A percentile compares a stretch with the other conserved stretches of the same genome.
These are phyloP conservation scores for Pilophorus perplexus DNA, from an alignment of 2,888 invertebrate species.

Conservation along the genomic window DNA sequence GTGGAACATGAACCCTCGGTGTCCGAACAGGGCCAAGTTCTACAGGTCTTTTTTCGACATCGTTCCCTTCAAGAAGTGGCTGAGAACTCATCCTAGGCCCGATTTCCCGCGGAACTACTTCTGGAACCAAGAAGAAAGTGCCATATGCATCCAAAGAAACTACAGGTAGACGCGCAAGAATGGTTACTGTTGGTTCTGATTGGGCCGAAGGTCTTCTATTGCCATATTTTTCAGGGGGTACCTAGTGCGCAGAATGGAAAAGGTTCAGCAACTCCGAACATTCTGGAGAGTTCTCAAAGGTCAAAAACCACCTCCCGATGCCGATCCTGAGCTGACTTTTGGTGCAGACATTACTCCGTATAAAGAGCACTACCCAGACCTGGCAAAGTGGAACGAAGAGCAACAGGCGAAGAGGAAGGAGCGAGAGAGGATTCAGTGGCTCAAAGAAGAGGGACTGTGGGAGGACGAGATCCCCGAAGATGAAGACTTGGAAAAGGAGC, in stretches of 20 bases:
- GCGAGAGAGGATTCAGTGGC: neutral
- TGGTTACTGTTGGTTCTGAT: neutral
- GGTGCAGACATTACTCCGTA: slow-evolving; percentile 9
- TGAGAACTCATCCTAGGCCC: slow-evolving; percentile 14
- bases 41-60: slow-evolving; percentile 24
- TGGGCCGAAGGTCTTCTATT: too few species aligned
- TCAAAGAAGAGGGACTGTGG: neutral
- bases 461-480: neutral
- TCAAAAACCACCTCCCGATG: slow-evolving; percentile 1
- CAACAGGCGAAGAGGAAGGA: slow-evolving; percentile 4
- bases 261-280: slow-evolving; percentile 27
- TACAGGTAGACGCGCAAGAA: neutral
- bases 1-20: slow-evolving; percentile 29
- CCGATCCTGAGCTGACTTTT: slow-evolving; percentile 21
- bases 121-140: slow-evolving; percentile 13
- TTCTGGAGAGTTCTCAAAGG: slow-evolving; percentile 29
- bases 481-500: neutral
- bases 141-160: slow-evolving; percentile 32
- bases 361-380: slow-evolving; percentile 21
- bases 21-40: slow-evolving; percentile 8
- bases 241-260: slow-evolving; percentile 9
- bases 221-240: slow-evolving; percentile 29
- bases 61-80: slow-evolving; percentile 19
- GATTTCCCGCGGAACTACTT: slow-evolving; percentile 29
- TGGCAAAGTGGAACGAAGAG: slow-evolving; percentile 16